Base-by-base conservation (phyloP, 2,888 invertebrate genomes). In the Eilema griseolum region DNA sequence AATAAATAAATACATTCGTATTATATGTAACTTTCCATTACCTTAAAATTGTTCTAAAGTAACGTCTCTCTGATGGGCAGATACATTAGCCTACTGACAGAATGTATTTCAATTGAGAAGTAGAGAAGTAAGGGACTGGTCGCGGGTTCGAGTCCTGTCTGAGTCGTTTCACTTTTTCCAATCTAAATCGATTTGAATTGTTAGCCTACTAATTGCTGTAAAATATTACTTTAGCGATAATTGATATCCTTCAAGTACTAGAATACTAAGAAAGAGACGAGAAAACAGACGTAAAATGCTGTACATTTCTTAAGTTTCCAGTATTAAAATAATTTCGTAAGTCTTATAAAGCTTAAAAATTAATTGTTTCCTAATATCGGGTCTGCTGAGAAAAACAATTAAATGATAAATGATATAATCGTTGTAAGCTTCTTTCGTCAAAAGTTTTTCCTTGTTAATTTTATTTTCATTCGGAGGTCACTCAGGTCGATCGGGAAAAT, bases 401-500 rank as follows among this genome's bases (percentile, higher is more conserved):
- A 67, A 67, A 37, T 66, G 70, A 70, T 67, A 64, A 67, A 33
- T 52, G 28, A 61, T 59, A 59, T 71, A 60, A 71, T 67, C 63
- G 52, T 31, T 23, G 12, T 60, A 60, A 71, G 63, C 63, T 66
- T 46, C 24, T 14, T 65, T 24, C 16, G 28, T 4, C 41, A 31
- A 37, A 14, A 57, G 46, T 66, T 56, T 28, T n/a, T 60, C 20
- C 7, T 26, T 14, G 16, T 16, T 52, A 20, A 41, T 16, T 66
- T 20, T 46, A 46, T 46, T 59, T 69, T 37, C 24, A 24, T 16
- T 28, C 56, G 31, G 12, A 41, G 0, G 20, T 46, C 46, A 20
- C 7, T 46, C 14, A 20, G 5, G 16, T 46, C 20, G 0, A 41
- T 16, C 16, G 4, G 4, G 41, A 4, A 37, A 12, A 37, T 37